Evolutionary conservation across 2,888 invertebrate species (phyloP).

Genomic region (Scaeva pyrastri): DNA sequence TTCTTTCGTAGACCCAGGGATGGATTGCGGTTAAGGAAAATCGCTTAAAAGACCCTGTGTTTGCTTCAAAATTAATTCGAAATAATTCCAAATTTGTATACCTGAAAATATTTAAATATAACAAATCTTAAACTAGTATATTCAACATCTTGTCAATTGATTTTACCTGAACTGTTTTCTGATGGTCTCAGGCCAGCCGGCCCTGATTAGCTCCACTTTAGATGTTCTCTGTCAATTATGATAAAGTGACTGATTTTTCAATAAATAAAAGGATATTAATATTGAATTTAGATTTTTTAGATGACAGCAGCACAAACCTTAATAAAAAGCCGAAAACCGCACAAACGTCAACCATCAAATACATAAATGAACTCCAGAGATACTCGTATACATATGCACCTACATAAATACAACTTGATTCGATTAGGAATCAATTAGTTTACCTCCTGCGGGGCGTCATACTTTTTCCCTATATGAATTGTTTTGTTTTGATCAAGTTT

Average conservation of each 20-base stretch:
- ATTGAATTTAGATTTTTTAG: not conserved
- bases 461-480: conserved; percentile 49
- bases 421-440: conserved; percentile 75
- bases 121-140: too few species aligned
- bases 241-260: not conserved
- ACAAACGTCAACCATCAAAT: conserved; percentile 63
- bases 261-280: not conserved
- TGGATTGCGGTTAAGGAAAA: too few species aligned
- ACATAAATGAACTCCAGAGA: conserved; percentile 33
- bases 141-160: too few species aligned
- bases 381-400: not conserved
- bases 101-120: too few species aligned
- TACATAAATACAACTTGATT: conserved; percentile 48
- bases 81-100: too few species aligned
- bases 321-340: conserved; percentile 48
- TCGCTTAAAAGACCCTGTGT: too few species aligned
- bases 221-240: conserved; percentile 9
- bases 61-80: too few species aligned
- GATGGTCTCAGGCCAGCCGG: not conserved
- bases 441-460: conserved; percentile 72
- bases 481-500: conserved; percentile 48
- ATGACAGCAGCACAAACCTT: conserved; percentile 30
- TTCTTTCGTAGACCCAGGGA: too few species aligned
- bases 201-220: not conserved
- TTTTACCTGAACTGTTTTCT: too few species aligned